These are phyloP conservation scores for Penaeus monodon DNA, from an alignment of 2,888 invertebrate genomes.

Conservation along the genomic window DNA sequence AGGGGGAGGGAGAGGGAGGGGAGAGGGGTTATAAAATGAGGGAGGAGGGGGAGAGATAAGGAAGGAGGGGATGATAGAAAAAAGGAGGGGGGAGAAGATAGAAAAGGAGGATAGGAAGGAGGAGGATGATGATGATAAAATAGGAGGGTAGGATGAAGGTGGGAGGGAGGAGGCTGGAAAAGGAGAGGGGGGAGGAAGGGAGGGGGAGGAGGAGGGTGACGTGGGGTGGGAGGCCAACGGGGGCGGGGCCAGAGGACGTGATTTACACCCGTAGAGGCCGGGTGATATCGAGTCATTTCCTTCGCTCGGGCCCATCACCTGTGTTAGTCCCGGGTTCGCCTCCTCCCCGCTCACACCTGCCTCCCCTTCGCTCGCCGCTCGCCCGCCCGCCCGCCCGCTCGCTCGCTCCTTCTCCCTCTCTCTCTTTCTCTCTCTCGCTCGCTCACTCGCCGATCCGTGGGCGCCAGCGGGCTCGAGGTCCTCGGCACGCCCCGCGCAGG, in stretches of 20 bases:
- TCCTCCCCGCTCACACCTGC: too few relatives aligned
- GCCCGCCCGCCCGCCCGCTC: too few relatives aligned
- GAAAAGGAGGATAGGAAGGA: neutral
- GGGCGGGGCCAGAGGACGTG: slow-evolving; percentile 33
- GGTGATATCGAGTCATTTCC: slow-evolving; percentile 49
- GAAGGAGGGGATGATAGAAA: neutral
- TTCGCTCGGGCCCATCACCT: neutral
- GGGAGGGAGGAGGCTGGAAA: neutral
- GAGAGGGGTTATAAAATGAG: neutral
- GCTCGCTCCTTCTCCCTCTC: too few relatives aligned
- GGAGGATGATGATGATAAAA: neutral
- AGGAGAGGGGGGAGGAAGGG: neutral
- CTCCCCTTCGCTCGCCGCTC: too few relatives aligned
- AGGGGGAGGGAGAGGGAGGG: neutral
- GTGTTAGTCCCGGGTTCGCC: too few relatives aligned
- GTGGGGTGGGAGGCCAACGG: neutral
- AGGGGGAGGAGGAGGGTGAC: neutral
- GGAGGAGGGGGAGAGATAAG: neutral
- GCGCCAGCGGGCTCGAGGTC: too few relatives aligned
- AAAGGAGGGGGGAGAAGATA: neutral
- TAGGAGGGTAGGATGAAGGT: neutral
- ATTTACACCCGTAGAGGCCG: slow-evolving; percentile 25
- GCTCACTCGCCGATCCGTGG: too few relatives aligned
- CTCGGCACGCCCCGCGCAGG: too few relatives aligned
- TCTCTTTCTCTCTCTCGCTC: too few relatives aligned